Percentiles rank a stretch among this genome's conserved stretches.
Evolutionary conservation across 2,888 invertebrate genomes (phyloP).

Genomic region (Notodonta dromedarius): DNA sequence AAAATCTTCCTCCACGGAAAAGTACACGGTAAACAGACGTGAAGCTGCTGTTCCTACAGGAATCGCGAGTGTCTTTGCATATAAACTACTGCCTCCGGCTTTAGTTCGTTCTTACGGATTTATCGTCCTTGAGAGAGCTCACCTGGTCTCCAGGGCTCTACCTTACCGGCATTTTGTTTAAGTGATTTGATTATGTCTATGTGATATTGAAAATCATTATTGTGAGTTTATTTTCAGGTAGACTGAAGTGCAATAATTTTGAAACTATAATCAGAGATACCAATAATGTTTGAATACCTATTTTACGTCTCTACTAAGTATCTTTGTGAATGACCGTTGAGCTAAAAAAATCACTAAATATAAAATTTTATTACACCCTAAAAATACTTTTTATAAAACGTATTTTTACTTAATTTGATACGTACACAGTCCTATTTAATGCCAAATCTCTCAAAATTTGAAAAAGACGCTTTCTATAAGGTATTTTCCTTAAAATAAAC

Average conservation of each 20-base stretch:
- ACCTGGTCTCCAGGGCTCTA: slow-evolving; percentile 6
- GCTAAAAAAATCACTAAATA: background rate
- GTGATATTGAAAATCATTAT: background rate
- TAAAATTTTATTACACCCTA: background rate
- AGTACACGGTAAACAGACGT: slow-evolving; percentile 8
- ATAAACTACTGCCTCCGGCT: slow-evolving; percentile 37
- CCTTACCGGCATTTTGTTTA: background rate
- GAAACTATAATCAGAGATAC: no score
- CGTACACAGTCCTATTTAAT: background rate
- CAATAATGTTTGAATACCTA: no score
- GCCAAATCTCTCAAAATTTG: slow-evolving; percentile 19
- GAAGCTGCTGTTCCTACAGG: slow-evolving; percentile 11
- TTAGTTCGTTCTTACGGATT: slow-evolving; percentile 46
- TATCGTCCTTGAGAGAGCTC: slow-evolving; percentile 42
- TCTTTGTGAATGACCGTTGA: no score
- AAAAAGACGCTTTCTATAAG: slow-evolving; percentile 25
- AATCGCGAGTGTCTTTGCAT: slow-evolving; percentile 30
- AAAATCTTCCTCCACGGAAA: slow-evolving; percentile 20
- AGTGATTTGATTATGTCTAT: slow-evolving; percentile 1
- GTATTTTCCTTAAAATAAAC: slow-evolving; percentile 40
- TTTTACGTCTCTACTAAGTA: no score
- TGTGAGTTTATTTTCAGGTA: no score
- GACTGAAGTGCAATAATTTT: no score
- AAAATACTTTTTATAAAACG: background rate
- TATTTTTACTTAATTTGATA: background rate